phyloP scores from a whole-genome alignment of 2,797 vertebrate species.

The Phaenicophaeus curvirostris region DNA sequence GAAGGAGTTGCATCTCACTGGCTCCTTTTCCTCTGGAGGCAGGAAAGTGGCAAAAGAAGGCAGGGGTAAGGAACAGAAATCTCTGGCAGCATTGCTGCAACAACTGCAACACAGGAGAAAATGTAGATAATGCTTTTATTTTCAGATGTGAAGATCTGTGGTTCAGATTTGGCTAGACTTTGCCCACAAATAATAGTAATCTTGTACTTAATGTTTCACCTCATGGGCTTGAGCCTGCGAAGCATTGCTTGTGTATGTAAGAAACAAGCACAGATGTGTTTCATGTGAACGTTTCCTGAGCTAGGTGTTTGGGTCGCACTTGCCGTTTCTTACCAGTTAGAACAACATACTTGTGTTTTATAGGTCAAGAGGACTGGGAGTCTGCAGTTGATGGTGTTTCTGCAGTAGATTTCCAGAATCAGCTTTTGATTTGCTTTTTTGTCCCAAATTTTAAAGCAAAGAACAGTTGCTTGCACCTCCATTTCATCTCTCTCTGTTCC shows the following conservation, averaged over 20 bases:
- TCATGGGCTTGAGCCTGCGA: background rate
- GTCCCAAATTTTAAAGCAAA: background rate
- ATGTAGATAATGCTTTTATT: conserved; percentile 34
- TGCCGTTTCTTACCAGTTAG: background rate
- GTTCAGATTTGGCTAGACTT: conserved; percentile 11
- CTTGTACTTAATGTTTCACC: background rate
- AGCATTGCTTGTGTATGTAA: background rate
- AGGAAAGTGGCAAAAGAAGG: background rate
- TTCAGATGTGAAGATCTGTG: conserved; percentile 25
- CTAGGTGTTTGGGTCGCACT: background rate
- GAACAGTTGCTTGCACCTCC: background rate
- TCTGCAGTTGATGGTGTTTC: background rate
- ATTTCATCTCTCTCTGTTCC: background rate
- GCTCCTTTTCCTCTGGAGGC: background rate
- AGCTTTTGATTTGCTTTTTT: background rate
- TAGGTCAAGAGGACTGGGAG: background rate
- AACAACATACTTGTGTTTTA: background rate
- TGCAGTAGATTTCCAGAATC: background rate
- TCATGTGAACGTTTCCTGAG: background rate
- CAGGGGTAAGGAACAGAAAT: background rate
- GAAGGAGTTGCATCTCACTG: background rate
- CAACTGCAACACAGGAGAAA: background rate
- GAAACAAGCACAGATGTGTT: background rate
- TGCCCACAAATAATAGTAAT: conserved; percentile 29
- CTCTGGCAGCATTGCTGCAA: background rate